Percentiles rank a stretch among this genome's conserved stretches.
These are phyloP conservation scores for Phasianus colchicus DNA, from an alignment of 2,113 vertebrate genomes.

Conservation along the genomic window DNA sequence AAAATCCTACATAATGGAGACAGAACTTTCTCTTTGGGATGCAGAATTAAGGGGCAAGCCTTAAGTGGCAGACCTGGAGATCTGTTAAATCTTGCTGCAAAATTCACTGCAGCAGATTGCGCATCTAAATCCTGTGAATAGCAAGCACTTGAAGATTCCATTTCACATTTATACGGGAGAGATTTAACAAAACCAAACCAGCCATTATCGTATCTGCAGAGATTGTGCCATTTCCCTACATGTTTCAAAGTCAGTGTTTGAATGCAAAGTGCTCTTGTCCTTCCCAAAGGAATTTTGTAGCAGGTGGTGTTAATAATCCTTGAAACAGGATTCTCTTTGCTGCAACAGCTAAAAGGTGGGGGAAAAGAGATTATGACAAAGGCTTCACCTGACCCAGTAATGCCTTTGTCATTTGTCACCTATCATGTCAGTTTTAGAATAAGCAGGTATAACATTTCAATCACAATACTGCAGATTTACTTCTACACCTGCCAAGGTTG, in stretches of 20 bases:
- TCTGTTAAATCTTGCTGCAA: neutral
- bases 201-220: neutral
- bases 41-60: neutral
- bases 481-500: conserved; percentile 65
- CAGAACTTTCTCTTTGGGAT: neutral
- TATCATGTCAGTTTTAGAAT: conserved; percentile 72
- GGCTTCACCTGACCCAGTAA: conserved; percentile 74
- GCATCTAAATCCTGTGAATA: neutral
- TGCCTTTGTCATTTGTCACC: conserved; percentile 75
- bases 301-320: conserved; percentile 71
- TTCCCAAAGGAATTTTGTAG: conserved; percentile 47
- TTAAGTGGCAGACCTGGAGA: neutral
- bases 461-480: conserved; percentile 70
- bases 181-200: neutral
- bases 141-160: neutral
- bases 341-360: conserved; percentile 62
- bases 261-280: conserved; percentile 8
- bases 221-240: neutral
- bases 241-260: neutral
- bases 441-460: conserved; percentile 74
- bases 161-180: neutral
- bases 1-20: neutral
- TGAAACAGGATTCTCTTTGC: conserved; percentile 73
- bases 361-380: conserved; percentile 72
- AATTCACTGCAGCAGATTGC: neutral